A percentile compares a stretch with the other conserved stretches of the same genome.
phyloP scores from a whole-genome alignment of 2,888 invertebrate genomes.

The Cataglyphis rosenhaueri region DNA sequence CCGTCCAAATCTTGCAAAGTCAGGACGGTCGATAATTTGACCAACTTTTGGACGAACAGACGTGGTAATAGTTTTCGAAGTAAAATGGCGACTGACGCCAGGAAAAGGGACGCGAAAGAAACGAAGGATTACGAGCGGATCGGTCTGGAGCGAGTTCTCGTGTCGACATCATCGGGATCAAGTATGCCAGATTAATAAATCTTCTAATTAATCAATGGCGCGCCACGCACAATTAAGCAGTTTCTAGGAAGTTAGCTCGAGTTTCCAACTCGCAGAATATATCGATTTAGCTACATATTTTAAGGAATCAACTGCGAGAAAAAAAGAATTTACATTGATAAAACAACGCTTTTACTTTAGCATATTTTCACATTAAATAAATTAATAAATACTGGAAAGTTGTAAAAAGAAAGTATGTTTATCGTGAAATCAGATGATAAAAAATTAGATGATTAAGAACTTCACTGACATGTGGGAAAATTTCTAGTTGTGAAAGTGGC shows the following conservation, averaged over 20 bases:
- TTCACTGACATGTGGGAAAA: conserved; percentile 30
- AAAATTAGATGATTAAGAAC: conserved; percentile 4
- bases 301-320: neutral
- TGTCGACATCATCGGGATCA: conserved; percentile 75
- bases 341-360: neutral
- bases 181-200: conserved; percentile 72
- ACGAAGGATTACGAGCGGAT: conserved; percentile 71
- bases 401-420: conserved; percentile 28
- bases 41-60: conserved; percentile 74
- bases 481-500: conserved; percentile 35
- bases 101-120: conserved; percentile 73
- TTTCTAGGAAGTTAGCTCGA: conserved; percentile 9
- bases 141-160: conserved; percentile 62
- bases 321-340: neutral
- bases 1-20: conserved; percentile 66
- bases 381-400: conserved; percentile 17
- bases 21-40: conserved; percentile 76
- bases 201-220: conserved; percentile 45
- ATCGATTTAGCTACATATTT: neutral
- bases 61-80: conserved; percentile 74
- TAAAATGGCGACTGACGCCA: conserved; percentile 65
- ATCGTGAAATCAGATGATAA: conserved; percentile 17
- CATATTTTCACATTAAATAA: neutral
- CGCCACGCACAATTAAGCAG: conserved; percentile 18
- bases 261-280: conserved; percentile 4